A percentile compares a stretch with the other conserved stretches of the same genome.
These are phyloP conservation scores for Albula glossodonta DNA, from an alignment of 2,113 vertebrate species.

Conservation along the genomic window DNA sequence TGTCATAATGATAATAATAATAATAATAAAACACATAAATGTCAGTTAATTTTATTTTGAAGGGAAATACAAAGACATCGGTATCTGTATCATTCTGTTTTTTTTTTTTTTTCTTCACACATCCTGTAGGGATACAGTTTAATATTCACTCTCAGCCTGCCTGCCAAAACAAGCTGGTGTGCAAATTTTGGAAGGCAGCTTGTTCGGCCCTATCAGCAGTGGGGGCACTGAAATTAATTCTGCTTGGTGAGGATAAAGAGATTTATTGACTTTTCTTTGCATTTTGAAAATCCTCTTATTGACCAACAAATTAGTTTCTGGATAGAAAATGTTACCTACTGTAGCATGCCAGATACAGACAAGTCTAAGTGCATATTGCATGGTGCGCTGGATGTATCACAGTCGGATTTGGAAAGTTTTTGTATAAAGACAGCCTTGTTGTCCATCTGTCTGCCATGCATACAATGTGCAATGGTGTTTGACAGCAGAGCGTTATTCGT, in stretches of 20 bases:
- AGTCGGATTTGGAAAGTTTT: not conserved
- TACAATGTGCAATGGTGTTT: not conserved
- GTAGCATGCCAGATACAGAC: not conserved
- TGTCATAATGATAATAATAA: not conserved
- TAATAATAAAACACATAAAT: too few relatives aligned
- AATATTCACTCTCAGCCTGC: not conserved
- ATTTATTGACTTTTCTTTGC: not conserved
- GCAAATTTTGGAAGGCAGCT: not conserved
- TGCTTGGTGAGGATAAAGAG: not conserved
- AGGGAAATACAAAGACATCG: not conserved
- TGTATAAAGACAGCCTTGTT: not conserved
- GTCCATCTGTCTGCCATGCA: not conserved
- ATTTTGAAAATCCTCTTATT: slow-evolving; percentile 8
- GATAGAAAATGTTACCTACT: not conserved
- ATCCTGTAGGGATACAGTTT: not conserved
- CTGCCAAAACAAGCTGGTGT: not conserved
- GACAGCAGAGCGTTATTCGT: not conserved
- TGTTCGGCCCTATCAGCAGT: not conserved
- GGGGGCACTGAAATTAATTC: not conserved
- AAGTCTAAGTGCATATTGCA: not conserved
- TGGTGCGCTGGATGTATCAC: not conserved
- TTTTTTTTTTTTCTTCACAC: too few relatives aligned
- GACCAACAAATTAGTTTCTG: slow-evolving; percentile 4
- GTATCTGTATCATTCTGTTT: not conserved
- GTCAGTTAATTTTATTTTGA: not conserved